These are phyloP conservation scores for Xestoiulus laeticollis DNA, from an alignment of 2,888 invertebrate genomes.

Conservation along the genomic window DNA sequence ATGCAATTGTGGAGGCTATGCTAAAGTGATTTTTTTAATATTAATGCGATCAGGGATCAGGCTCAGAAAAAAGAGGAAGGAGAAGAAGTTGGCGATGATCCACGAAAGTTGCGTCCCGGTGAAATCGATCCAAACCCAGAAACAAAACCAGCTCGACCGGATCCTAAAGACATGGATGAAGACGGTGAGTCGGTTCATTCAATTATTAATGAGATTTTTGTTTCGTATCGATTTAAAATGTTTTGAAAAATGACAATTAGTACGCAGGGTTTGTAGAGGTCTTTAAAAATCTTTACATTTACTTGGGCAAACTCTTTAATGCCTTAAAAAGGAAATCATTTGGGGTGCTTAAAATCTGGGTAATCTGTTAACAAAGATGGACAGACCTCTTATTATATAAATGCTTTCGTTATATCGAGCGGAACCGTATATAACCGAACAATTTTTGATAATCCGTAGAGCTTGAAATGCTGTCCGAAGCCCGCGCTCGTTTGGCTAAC, in stretches of 20 bases:
- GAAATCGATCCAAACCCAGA: constrained; percentile 99
- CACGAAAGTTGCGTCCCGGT: constrained; percentile 93
- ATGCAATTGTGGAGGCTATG: no score
- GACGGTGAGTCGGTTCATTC: constrained; percentile 77
- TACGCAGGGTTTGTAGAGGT: no score
- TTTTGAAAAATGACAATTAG: no score
- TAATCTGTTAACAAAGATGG: no score
- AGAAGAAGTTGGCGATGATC: constrained; percentile 91
- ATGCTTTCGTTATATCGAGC: no score
- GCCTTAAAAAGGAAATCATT: background rate
- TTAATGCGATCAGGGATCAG: constrained; percentile 77
- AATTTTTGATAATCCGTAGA: constrained; percentile 69
- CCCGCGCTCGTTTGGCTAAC: constrained; percentile 96
- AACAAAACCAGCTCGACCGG: constrained; percentile 98
- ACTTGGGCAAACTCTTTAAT: background rate
- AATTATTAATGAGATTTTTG: no score
- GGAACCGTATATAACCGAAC: no score
- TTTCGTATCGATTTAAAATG: no score
- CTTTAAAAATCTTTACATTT: background rate
- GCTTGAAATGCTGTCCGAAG: constrained; percentile 99
- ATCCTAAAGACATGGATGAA: constrained; percentile 99
- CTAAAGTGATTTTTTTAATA: background rate
- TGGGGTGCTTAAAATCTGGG: no score
- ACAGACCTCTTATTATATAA: no score
- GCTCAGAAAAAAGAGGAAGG: constrained; percentile 97